Conservation (phyloP, 1,140 invertebrate genomes). For the Drosophila mayri region DNA sequence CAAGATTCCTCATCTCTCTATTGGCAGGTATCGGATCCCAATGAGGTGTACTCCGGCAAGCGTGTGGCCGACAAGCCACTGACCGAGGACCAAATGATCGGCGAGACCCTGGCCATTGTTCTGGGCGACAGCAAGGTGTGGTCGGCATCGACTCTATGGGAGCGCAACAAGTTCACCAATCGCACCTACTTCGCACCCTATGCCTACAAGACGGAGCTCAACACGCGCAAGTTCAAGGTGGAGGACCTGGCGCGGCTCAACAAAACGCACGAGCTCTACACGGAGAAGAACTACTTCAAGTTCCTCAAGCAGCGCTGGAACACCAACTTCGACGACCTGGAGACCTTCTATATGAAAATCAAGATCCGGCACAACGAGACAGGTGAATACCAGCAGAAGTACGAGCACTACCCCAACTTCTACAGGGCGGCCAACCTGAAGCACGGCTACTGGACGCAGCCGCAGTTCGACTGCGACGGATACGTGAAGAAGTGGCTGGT, state of each 20-base stretch:
- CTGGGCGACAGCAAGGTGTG: conserved; percentile 96
- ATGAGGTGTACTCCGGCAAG: conserved; percentile 97
- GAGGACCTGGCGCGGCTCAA: conserved; percentile 95
- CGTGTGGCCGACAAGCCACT: conserved; percentile 94
- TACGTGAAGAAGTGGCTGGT: conserved; percentile 97
- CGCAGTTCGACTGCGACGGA: conserved; percentile 97
- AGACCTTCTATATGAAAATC: conserved; percentile 97
- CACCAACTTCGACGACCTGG: conserved; percentile 95
- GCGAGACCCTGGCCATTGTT: conserved; percentile 95
- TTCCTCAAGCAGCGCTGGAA: conserved; percentile 96
- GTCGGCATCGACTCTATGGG: conserved; percentile 97
- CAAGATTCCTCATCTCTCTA: background rate
- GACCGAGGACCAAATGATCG: conserved; percentile 97
- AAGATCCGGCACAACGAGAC: conserved; percentile 95
- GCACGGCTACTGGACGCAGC: conserved; percentile 96
- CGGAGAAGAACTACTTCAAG: conserved; percentile 94
- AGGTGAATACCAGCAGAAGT: conserved; percentile 92
- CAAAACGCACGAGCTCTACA: conserved; percentile 92
- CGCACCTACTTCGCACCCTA: conserved; percentile 96
- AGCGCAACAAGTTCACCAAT: conserved; percentile 97
- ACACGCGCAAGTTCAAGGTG: conserved; percentile 93
- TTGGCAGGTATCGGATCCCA: conserved; percentile 93
- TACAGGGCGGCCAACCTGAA: conserved; percentile 94
- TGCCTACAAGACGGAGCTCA: conserved; percentile 94
- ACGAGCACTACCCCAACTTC: conserved; percentile 95